Evolutionary conservation across 1,140 invertebrate species (phyloP).

Genomic region (Elymnias hypermnestra): DNA sequence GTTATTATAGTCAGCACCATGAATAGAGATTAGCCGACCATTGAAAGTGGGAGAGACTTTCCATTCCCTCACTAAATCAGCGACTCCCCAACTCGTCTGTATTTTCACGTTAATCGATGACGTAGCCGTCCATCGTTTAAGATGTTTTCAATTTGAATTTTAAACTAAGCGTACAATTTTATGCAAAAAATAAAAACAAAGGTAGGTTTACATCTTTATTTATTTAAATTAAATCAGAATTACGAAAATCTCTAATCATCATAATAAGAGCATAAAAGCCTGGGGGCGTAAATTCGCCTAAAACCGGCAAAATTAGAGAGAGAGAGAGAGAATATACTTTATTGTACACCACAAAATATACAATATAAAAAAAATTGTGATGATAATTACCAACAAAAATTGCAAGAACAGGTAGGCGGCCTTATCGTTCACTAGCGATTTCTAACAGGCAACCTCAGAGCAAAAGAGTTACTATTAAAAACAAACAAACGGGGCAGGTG

Average conservation of each 20-base stretch:
- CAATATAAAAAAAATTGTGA: too few relatives aligned
- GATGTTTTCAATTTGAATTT: conserved; percentile 47
- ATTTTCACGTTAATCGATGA: conserved; percentile 34
- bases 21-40: conserved; percentile 28
- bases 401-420: too few relatives aligned
- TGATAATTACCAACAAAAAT: too few relatives aligned
- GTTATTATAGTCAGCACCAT: conserved; percentile 12
- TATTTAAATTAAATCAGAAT: neutral
- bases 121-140: conserved; percentile 24
- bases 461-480: too few relatives aligned
- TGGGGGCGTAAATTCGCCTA: too few relatives aligned
- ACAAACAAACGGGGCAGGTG: too few relatives aligned
- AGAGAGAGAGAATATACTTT: too few relatives aligned
- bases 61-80: conserved; percentile 15
- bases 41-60: conserved; percentile 9
- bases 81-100: conserved; percentile 26
- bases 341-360: too few relatives aligned
- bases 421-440: too few relatives aligned
- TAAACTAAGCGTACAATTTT: conserved; percentile 46
- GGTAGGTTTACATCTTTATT: conserved; percentile 29
- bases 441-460: too few relatives aligned
- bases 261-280: too few relatives aligned
- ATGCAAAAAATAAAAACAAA: conserved; percentile 32
- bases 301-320: too few relatives aligned
- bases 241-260: neutral